Conservation (phyloP, 2,888 invertebrate genomes). For the Rotaria socialis region DNA sequence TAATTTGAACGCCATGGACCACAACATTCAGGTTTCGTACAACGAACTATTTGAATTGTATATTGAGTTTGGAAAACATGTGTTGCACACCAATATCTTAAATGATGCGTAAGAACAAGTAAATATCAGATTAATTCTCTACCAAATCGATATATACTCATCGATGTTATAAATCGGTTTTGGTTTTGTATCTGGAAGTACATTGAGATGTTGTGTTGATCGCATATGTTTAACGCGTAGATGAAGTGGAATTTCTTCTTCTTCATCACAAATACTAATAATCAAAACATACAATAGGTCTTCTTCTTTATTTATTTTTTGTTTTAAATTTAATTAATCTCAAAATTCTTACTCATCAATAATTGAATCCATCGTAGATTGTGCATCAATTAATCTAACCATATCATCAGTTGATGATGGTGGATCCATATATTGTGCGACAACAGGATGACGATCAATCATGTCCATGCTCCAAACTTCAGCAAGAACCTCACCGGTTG, state of each 20-base stretch:
- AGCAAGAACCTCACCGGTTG: neutral
- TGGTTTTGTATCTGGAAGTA: neutral
- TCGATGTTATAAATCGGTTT: neutral
- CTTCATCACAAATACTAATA: neutral
- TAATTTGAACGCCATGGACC: conserved; percentile 36
- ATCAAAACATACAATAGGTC: too few species aligned
- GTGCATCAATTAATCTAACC: neutral
- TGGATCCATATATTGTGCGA: conserved; percentile 21
- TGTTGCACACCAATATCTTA: conserved; percentile 22
- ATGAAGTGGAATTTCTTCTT: conserved; percentile 1
- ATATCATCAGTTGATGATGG: neutral
- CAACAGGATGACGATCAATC: conserved; percentile 1
- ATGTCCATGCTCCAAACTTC: conserved; percentile 8
- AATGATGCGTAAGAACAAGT: neutral
- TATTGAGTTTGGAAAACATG: conserved; percentile 35
- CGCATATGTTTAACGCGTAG: neutral
- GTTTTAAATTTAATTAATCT: too few species aligned
- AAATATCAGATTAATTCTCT: too few species aligned
- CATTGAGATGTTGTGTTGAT: neutral
- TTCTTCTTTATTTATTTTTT: too few species aligned
- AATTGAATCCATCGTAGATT: neutral
- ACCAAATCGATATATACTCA: neutral
- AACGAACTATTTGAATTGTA: conserved; percentile 28
- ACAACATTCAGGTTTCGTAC: conserved; percentile 22
- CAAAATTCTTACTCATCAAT: neutral